Evolutionary conservation across 2,113 vertebrate species (phyloP).

Genomic region (Orthonyx spaldingii): DNA sequence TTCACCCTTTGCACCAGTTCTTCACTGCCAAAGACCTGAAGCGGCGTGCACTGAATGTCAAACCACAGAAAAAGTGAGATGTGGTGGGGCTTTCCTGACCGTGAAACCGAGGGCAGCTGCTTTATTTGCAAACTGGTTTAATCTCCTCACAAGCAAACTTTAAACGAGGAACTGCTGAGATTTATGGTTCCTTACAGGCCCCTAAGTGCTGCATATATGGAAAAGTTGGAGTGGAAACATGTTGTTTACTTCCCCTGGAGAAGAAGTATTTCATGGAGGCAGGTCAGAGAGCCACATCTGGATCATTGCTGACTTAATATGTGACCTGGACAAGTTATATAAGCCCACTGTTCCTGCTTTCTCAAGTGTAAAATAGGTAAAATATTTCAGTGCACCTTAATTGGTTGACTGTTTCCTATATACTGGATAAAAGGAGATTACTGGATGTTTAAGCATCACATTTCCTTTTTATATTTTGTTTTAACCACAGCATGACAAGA

Average conservation of each 20-base stretch:
- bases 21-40: not conserved
- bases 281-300: not conserved
- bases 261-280: not conserved
- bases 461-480: not conserved
- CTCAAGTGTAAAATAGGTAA: constrained; percentile 34
- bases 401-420: not conserved
- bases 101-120: not conserved
- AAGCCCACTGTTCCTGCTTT: constrained; percentile 45
- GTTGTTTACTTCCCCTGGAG: not conserved
- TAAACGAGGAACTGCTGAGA: not conserved
- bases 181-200: not conserved
- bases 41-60: not conserved
- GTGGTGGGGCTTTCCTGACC: not conserved
- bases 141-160: not conserved
- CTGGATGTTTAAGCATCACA: not conserved
- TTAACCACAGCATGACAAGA: not conserved
- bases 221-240: constrained; percentile 11
- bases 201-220: not conserved
- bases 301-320: constrained; percentile 8
- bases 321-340: not conserved
- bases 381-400: constrained; percentile 12
- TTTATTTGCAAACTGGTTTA: constrained; percentile 2
- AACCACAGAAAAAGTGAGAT: not conserved
- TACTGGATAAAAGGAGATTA: constrained; percentile 2
- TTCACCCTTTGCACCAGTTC: not conserved